These are phyloP conservation scores for Acyrthosiphon pisum DNA, from an alignment of 1,140 invertebrate genomes.

Conservation along the genomic window DNA sequence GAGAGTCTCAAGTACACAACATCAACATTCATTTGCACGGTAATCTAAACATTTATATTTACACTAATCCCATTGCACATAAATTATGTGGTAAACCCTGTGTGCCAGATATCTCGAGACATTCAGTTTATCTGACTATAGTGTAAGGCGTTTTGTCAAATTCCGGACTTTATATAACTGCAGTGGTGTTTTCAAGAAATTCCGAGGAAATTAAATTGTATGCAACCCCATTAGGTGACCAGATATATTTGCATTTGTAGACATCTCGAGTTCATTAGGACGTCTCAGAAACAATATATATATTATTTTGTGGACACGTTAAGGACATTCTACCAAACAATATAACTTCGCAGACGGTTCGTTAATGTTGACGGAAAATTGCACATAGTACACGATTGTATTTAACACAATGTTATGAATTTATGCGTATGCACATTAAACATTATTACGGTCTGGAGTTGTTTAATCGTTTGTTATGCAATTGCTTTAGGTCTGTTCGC, in stretches of 20 bases:
- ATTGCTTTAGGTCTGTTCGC: conserved; percentile 79
- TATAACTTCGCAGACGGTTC: background rate
- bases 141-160: background rate
- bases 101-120: background rate
- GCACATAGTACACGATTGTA: background rate
- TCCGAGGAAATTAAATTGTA: conserved; percentile 5
- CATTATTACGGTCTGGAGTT: background rate
- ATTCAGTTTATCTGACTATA: background rate
- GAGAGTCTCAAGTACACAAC: conserved; percentile 73
- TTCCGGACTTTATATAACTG: background rate
- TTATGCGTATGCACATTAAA: background rate
- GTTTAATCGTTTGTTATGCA: background rate
- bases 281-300: background rate
- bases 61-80: background rate
- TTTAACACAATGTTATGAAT: conserved; percentile 2
- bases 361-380: background rate
- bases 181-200: background rate
- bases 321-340: background rate
- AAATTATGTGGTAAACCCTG: conserved; percentile 19
- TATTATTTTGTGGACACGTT: background rate
- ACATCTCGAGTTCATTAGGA: background rate
- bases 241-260: background rate
- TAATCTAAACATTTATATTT: conserved; percentile 64
- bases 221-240: background rate
- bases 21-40: conserved; percentile 89